These are phyloP conservation scores for Salvelinus alpinus DNA, from an alignment of 2,113 vertebrate species.

Conservation along the genomic window DNA sequence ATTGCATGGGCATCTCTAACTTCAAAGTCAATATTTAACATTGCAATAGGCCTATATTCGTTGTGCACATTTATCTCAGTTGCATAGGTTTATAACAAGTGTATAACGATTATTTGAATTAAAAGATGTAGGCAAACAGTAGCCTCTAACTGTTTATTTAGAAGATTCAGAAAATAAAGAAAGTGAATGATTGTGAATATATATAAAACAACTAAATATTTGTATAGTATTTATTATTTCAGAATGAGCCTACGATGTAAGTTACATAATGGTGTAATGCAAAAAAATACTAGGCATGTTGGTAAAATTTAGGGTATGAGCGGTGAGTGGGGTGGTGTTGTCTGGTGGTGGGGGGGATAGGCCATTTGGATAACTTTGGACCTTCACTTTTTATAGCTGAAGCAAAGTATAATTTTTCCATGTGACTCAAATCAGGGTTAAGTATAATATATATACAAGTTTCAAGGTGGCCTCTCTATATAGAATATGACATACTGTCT, in stretches of 20 bases:
- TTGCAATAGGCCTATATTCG: background rate
- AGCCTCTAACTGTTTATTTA: no score
- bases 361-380: background rate
- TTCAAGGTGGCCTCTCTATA: background rate
- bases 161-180: no score
- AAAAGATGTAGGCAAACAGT: no score
- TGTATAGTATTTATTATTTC: no score
- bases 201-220: no score
- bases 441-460: background rate
- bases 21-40: background rate
- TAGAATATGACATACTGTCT: background rate
- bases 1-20: conserved; percentile 41
- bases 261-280: no score
- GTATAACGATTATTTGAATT: no score
- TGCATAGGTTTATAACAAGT: no score
- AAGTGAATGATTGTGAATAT: no score
- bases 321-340: background rate
- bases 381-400: background rate
- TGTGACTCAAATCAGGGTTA: background rate
- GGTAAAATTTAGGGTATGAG: background rate
- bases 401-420: no score
- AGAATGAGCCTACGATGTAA: no score
- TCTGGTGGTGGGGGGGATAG: background rate
- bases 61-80: background rate
- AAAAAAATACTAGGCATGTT: no score